These are phyloP conservation scores for Acanthosepion lycidas DNA, from an alignment of 2,888 invertebrate species.

Conservation along the genomic window DNA sequence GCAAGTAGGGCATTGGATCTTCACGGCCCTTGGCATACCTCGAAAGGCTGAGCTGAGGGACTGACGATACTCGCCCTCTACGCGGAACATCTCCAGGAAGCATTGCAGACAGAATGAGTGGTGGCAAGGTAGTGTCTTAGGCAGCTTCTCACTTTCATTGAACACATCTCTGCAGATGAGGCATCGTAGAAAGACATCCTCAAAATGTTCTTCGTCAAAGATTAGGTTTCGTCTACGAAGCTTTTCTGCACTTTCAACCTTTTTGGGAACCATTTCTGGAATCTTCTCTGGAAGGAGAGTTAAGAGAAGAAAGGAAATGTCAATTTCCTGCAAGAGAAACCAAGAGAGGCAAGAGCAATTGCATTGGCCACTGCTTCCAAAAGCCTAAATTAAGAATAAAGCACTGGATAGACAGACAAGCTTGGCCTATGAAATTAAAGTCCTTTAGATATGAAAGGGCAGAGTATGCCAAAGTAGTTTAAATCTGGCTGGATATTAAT, in stretches of 20 bases:
- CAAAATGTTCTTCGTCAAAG: slow-evolving; percentile 68
- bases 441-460: background rate
- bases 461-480: background rate
- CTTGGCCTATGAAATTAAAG: background rate
- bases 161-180: slow-evolving; percentile 73
- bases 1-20: slow-evolving; percentile 69
- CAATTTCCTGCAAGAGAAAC: background rate
- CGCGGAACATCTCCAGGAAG: slow-evolving; percentile 70
- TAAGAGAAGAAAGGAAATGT: slow-evolving; percentile 33
- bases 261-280: slow-evolving; percentile 45
- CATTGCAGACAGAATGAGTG: slow-evolving; percentile 74
- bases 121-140: slow-evolving; percentile 74
- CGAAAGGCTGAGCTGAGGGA: slow-evolving; percentile 67
- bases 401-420: background rate
- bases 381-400: background rate
- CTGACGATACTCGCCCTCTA: slow-evolving; percentile 69
- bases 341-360: background rate
- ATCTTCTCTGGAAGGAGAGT: slow-evolving; percentile 40
- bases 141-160: slow-evolving; percentile 71
- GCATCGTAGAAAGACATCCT: slow-evolving; percentile 71
- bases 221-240: slow-evolving; percentile 63
- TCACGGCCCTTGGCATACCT: slow-evolving; percentile 68
- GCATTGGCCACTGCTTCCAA: background rate
- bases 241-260: slow-evolving; percentile 48
- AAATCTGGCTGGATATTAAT: too few species aligned